Evolutionary conservation across 1,140 invertebrate genomes (phyloP).

Genomic region (Tribolium madens): DNA sequence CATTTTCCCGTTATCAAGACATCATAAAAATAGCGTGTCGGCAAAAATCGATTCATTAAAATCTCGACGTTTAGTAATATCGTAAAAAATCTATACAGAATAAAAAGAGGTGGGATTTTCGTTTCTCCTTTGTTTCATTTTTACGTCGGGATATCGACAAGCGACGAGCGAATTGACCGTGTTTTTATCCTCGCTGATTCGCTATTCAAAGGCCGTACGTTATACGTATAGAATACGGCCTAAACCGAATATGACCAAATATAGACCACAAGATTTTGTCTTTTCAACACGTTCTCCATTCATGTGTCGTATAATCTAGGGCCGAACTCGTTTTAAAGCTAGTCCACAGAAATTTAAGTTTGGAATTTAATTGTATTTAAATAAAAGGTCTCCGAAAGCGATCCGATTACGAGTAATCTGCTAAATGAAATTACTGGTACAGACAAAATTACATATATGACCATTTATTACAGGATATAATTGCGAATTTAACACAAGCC

Average conservation of each 20-base stretch:
- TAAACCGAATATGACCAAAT: constrained; percentile 51
- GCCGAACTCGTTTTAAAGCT: constrained; percentile 17
- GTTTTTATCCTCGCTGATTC: constrained; percentile 50
- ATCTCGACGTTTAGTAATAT: no score
- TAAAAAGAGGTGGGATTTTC: no score
- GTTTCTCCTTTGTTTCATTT: constrained; percentile 37
- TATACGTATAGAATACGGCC: constrained; percentile 51
- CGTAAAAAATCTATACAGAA: no score
- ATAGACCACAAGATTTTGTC: constrained; percentile 47
- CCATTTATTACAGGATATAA: constrained; percentile 1
- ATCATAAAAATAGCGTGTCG: not conserved
- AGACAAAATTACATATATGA: constrained; percentile 4
- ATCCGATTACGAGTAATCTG: not conserved
- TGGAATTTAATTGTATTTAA: constrained; percentile 22
- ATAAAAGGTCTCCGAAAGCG: constrained; percentile 3
- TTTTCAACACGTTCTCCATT: constrained; percentile 52
- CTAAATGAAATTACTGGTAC: constrained; percentile 10
- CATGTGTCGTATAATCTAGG: constrained; percentile 46
- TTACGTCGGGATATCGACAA: constrained; percentile 29
- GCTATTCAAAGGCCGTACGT: constrained; percentile 50
- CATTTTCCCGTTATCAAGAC: constrained; percentile 20
- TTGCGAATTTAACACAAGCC: not conserved
- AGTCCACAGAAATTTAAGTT: constrained; percentile 2
- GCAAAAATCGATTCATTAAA: not conserved
- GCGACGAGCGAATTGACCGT: constrained; percentile 49